phyloP scores from a whole-genome alignment of 1,140 invertebrate genomes.

The Dolichoris vasculosae region DNA sequence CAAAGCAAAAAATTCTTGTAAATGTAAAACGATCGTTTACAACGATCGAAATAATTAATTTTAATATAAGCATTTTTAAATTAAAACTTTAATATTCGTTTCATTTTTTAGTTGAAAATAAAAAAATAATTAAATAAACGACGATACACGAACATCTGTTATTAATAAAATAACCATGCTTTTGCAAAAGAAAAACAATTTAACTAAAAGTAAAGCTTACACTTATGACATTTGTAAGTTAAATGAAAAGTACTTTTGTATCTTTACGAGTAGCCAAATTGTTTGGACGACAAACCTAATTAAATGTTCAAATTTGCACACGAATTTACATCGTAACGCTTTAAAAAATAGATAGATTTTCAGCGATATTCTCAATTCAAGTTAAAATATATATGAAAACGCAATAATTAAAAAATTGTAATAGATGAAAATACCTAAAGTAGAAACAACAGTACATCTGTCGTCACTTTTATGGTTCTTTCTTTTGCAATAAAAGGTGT shows the following conservation, averaged over 20 bases:
- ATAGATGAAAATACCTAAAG: not conserved
- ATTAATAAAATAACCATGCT: no score
- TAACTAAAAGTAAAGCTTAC: not conserved
- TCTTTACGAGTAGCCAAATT: not conserved
- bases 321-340: not conserved
- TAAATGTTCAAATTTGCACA: not conserved
- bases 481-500: not conserved
- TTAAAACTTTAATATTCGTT: no score
- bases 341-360: not conserved
- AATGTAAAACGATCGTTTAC: not conserved
- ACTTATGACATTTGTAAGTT: not conserved
- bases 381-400: not conserved
- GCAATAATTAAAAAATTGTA: not conserved
- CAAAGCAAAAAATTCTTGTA: not conserved
- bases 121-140: no score
- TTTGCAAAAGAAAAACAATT: not conserved
- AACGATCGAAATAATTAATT: no score
- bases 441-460: not conserved
- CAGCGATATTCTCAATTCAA: not conserved
- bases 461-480: not conserved
- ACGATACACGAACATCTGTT: no score
- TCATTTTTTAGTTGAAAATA: no score
- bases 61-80: no score
- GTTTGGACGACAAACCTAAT: not conserved
- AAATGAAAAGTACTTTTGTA: not conserved